Base-by-base conservation (phyloP, 2,888 invertebrate genomes). In the Drosophila flavopinicola region DNA sequence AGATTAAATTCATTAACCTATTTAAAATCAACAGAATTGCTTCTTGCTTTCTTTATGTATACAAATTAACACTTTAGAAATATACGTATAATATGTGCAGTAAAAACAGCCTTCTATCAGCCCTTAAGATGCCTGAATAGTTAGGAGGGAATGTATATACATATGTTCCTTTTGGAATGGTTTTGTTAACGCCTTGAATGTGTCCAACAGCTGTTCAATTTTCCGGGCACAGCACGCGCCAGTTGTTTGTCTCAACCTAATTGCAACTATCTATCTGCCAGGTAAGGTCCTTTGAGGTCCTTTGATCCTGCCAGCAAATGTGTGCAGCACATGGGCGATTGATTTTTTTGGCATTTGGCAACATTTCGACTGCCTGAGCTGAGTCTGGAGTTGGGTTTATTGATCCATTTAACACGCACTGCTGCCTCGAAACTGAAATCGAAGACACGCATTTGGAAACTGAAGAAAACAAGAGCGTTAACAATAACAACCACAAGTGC, bases 401-500 rank as follows among this genome's bases (percentile, higher is more conserved):
- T 84, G 83, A 80, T 70, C 78, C 77, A 80, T 72, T 85, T 84
- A 65, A 64, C 70, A 85, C 80, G 84, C 84, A 71, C 78, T 80
- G 80, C 47, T 83, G 84, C 68, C 58, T 70, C 63, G 66, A 82
- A 83, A 84, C 69, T 60, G 83, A 82, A 84, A 84, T 79, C 67
- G 75, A 79, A 77, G 38, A 44, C 24, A 41, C 27, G 24, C 52
- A 61, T 2, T 6, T 2, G 15, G 10, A 25, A 10, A 23, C n/a
- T n/a, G n/a, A 42, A 2, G 1, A 11, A 1, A 20, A 30, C 30
- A 20, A 38, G 5, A 10, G n/a, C 10, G n/a, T n/a, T n/a, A 20
- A n/a, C 20, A 6, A 30, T 15, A 25, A 38, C 11, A 9, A 25
- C 23, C 45, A 48, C 27, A 51, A 44, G 51, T 42, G 58, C 20